phyloP scores from a whole-genome alignment of 2,888 invertebrate species.

The Cepaea hortensis region DNA sequence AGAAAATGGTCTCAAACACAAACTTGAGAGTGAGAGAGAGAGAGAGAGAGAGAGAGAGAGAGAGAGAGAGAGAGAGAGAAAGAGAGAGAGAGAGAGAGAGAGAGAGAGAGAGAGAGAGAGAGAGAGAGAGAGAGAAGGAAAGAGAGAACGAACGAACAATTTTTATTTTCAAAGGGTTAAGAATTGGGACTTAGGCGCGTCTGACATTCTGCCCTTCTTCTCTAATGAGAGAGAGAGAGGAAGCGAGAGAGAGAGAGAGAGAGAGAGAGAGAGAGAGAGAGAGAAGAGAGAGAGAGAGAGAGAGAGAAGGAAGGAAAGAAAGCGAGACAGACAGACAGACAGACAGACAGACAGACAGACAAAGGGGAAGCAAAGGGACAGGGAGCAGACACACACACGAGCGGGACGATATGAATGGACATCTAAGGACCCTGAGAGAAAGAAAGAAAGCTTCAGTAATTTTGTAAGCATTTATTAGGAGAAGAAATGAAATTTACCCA shows the following conservation, averaged over 20 bases:
- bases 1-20: too few species aligned
- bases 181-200: too few species aligned
- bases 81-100: slow-evolving; percentile 2
- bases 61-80: slow-evolving; percentile 29
- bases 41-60: neutral
- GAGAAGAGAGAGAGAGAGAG: neutral
- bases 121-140: neutral
- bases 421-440: too few species aligned
- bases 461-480: too few species aligned
- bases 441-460: neutral
- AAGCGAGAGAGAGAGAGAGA: neutral
- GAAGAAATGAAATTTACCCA: too few species aligned
- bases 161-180: too few species aligned
- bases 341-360: neutral
- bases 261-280: neutral
- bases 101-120: neutral
- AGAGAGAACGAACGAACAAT: neutral
- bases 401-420: neutral
- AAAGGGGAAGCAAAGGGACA: neutral
- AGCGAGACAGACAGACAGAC: neutral
- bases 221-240: neutral
- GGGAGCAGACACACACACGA: neutral
- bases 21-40: too few species aligned
- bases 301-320: neutral
- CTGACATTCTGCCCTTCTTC: too few species aligned